A percentile compares a stretch with the other conserved stretches of the same genome.
Conservation (phyloP, 2,888 invertebrate species). For the Tipula unca region DNA sequence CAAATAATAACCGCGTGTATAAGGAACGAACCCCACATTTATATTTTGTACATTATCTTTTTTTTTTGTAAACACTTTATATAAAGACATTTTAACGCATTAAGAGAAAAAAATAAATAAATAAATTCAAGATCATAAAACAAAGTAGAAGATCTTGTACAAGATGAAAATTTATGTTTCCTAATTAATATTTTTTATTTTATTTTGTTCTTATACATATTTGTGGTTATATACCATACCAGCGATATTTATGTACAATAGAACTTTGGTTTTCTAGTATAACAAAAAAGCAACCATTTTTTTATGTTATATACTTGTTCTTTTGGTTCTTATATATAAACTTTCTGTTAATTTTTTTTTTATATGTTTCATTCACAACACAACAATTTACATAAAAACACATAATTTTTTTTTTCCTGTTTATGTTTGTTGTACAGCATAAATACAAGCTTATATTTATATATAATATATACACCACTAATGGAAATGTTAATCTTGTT, state of each 20-base stretch:
- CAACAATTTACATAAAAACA: constrained; percentile 14
- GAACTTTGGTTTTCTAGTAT: not conserved
- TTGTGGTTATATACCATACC: not conserved
- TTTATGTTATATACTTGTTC: constrained; percentile 2
- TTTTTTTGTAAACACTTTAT: not conserved
- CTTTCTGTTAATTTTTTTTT: not conserved
- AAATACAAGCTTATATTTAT: not conserved
- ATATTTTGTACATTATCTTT: not conserved
- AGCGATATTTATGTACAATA: not conserved
- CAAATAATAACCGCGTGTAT: not conserved
- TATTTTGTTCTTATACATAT: not conserved
- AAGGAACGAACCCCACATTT: not conserved
- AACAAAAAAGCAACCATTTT: not conserved
- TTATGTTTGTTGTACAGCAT: not conserved
- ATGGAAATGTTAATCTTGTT: constrained; percentile 14
- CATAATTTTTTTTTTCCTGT: constrained; percentile 9
- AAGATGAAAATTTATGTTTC: not conserved
- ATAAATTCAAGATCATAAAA: not conserved
- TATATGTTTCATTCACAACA: constrained; percentile 14
- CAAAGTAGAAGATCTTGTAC: not conserved
- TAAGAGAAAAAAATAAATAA: not conserved
- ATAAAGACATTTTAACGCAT: not conserved
- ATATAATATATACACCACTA: not conserved
- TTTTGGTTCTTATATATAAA: not conserved
- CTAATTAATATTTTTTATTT: not conserved